Percentiles rank a stretch among this genome's conserved stretches.
Conservation (phyloP, 2,888 invertebrate genomes). For the Lepidonotus clava region DNA sequence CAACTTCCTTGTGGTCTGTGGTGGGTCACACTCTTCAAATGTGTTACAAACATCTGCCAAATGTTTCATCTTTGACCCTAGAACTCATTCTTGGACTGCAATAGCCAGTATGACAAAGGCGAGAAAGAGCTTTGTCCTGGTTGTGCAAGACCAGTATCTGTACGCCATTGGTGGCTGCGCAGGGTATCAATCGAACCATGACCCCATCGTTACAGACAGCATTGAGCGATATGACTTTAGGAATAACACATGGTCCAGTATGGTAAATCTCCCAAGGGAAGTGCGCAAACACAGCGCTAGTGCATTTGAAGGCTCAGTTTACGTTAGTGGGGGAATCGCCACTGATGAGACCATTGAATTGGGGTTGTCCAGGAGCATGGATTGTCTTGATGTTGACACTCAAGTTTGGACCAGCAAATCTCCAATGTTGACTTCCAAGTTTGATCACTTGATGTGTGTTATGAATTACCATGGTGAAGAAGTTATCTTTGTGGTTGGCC, state of each 20-base stretch:
- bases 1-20: conserved; percentile 11
- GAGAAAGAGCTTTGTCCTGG: neutral
- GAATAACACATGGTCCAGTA: neutral
- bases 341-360: neutral
- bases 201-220: neutral
- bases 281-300: conserved; percentile 31
- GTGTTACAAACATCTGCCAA: neutral
- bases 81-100: neutral
- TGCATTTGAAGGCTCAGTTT: neutral
- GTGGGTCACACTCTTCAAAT: neutral
- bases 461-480: neutral
- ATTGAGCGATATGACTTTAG: neutral
- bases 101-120: neutral
- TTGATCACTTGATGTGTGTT: conserved; percentile 24
- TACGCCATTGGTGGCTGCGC: conserved; percentile 22
- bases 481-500: conserved; percentile 28
- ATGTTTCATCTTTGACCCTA: conserved; percentile 18
- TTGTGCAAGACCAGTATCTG: neutral
- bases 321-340: conserved; percentile 23
- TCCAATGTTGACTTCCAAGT: neutral
- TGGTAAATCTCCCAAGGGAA: neutral
- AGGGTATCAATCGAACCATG: neutral
- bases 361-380: conserved; percentile 4
- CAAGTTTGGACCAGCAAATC: neutral
- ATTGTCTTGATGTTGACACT: neutral